These are phyloP conservation scores for Chiridota heheva DNA, from an alignment of 35 echinoderm and acorn worm species.

Conservation along the genomic window DNA sequence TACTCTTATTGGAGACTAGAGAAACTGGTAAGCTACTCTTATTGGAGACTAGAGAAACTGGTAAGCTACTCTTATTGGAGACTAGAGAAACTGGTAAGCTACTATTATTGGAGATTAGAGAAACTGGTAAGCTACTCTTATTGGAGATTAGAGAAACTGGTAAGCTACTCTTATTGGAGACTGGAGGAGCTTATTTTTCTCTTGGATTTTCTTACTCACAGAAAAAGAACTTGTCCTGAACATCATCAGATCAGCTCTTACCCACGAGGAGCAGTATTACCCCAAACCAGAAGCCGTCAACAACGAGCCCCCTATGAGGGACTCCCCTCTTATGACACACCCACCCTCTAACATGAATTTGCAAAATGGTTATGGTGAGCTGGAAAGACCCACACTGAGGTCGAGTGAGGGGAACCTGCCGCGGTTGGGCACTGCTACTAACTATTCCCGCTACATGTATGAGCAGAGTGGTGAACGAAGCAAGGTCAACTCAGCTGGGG, in stretches of 20 bases:
- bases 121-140: too few relatives aligned
- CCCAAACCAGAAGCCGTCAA: background rate
- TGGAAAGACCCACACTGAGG: constrained; percentile 62
- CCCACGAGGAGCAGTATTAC: constrained; percentile 51
- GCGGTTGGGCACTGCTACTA: constrained; percentile 29
- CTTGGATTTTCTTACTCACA: constrained; percentile 14
- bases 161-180: too few relatives aligned
- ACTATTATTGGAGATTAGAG: too few relatives aligned
- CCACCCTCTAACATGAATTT: constrained; percentile 80
- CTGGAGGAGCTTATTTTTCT: too few relatives aligned
- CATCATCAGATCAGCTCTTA: constrained; percentile 79
- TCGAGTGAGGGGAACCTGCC: constrained; percentile 21
- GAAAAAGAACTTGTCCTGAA: constrained; percentile 96
- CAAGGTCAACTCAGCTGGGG: background rate
- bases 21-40: too few relatives aligned
- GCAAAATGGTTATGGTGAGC: constrained; percentile 77
- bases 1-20: too few relatives aligned
- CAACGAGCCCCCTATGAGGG: background rate
- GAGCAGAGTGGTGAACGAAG: constrained; percentile 4
- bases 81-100: too few relatives aligned
- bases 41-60: too few relatives aligned
- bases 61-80: too few relatives aligned
- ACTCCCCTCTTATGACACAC: constrained; percentile 22
- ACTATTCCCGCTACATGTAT: constrained; percentile 58
- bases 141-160: too few relatives aligned